Base-by-base conservation (phyloP, 2,113 vertebrate species). In the Chaetodon trifascialis region DNA sequence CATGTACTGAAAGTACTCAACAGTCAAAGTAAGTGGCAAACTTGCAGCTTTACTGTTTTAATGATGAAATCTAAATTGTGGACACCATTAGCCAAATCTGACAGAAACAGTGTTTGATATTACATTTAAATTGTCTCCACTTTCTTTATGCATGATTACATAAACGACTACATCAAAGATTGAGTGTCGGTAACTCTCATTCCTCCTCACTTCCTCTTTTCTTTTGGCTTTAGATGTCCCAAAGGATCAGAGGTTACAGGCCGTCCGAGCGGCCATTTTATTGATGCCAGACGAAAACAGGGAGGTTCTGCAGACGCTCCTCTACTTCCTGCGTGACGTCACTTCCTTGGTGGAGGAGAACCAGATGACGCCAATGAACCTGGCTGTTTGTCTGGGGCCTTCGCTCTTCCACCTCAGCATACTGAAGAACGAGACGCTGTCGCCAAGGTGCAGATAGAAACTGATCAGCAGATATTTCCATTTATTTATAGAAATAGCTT, bases 371-470 rank as follows among this genome's bases (percentile, higher is more conserved):
- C 94, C 97, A 1, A 97, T 97, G 97, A 99, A 99, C 88, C 92
- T 99, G 19, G 98, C 98, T 0, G 98, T 99, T 76, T 99, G 98
- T 70, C 94, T 99, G 90, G 98, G 97, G 1, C 98, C 98, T 1
- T 99, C 98, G 0, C 97, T 99, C 14, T 99, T 99, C 90, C 98
- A 99, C 81, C 97, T 99, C 71, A 99, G 98, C 83, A 95, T 98
- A 60, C 82, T 96, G 86, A 99, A 97, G 95, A 99, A 96, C 56
- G 98, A 99, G 76, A 95, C 92, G 66, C 86, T 95, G 82, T 98
- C 98, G 0, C 98, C 98, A 0, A 96, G 96, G 98, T 99, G 62
- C 0, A 4, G 15, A 3, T 52, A 55, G 4, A 0, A 52, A 46
- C 19, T 11, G 17, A 36, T 11, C 4, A 66, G 42, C 30, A 42